A percentile compares a stretch with the other conserved stretches of the same genome.
Conservation (phyloP, 2,113 vertebrate genomes). For the Acanthochromis polyacanthus region DNA sequence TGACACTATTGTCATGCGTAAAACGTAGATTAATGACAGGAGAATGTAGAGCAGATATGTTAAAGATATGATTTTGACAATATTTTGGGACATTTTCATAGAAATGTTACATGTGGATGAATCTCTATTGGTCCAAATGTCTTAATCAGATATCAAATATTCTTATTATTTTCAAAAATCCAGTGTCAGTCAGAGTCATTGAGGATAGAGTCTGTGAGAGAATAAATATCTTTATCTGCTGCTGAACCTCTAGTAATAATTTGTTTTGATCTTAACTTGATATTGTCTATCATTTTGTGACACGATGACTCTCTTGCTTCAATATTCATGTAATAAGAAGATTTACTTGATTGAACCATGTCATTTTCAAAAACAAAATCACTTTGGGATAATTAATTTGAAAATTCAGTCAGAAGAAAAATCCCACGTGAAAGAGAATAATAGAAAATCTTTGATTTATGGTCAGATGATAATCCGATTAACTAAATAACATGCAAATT, state of each 20-base stretch:
- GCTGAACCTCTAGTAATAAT: neutral
- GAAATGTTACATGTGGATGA: no score
- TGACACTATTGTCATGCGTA: no score
- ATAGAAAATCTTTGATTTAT: no score
- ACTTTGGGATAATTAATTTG: slow-evolving; percentile 23
- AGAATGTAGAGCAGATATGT: no score
- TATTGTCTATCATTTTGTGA: slow-evolving; percentile 7
- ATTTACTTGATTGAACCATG: slow-evolving; percentile 26
- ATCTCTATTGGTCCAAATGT: no score
- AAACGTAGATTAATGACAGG: no score
- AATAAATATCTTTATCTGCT: neutral
- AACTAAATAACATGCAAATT: no score
- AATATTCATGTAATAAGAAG: slow-evolving; percentile 20
- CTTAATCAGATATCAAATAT: no score
- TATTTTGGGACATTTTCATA: no score
- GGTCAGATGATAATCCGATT: slow-evolving; percentile 6
- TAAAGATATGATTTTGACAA: no score
- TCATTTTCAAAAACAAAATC: slow-evolving; percentile 1
- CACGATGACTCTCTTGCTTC: slow-evolving; percentile 15
- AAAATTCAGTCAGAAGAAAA: slow-evolving; percentile 37
- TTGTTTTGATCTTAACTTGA: slow-evolving; percentile 30
- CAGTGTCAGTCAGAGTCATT: neutral
- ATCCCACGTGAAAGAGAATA: no score
- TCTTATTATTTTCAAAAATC: neutral
- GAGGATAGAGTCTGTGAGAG: no score